Evolutionary conservation across 2,113 vertebrate species (phyloP), one percentile per base, ranked within the genome.

Genomic region (Garra rufa): DNA sequence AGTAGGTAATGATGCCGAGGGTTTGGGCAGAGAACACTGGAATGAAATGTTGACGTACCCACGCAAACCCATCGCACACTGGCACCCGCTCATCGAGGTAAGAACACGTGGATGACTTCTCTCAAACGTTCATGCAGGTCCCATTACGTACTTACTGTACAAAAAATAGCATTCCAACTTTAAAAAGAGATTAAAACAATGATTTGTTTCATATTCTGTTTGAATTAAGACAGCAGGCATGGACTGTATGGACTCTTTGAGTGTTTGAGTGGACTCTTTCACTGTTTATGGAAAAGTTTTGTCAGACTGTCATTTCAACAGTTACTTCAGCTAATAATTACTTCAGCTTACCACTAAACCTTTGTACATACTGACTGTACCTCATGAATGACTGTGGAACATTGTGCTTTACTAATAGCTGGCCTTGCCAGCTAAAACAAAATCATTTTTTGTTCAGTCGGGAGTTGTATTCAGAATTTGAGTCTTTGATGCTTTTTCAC

Each of bases 41-140:
- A 98, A 95, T 13, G 98, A 99, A 92, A 99, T 99, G 98, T 90
- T 99, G 19, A 98, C 96, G 0, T 99, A 98, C 79, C 98, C 98
- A 52, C 95, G 98, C 88, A 99, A 99, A 89, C 98, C 98, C 88
- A 97, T 99, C 6, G 98, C 98, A 87, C 98, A 98, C 91, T 99
- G 98, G 98, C 98, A 99, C 91, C 96, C 96, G 76, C 95, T 99
- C 3, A 93, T 96, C 41, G 98, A 99, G 98, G 98, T 99, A 95
- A 96, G 95, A 88, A 26, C 81, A 41, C 74, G 77, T 55, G 4
- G 13, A 71, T 2, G 71, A 43, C 81, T 9, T 69, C 1, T 13
- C 57, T 55, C 14, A 57, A 50, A 9, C 2, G 24, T 9, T 65
- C 8, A 4, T 15, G 13, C 41, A 50, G 69, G 10, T 70, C 34